phyloP scores from a whole-genome alignment of 2,797 vertebrate genomes.

The Nothura maculosa region DNA sequence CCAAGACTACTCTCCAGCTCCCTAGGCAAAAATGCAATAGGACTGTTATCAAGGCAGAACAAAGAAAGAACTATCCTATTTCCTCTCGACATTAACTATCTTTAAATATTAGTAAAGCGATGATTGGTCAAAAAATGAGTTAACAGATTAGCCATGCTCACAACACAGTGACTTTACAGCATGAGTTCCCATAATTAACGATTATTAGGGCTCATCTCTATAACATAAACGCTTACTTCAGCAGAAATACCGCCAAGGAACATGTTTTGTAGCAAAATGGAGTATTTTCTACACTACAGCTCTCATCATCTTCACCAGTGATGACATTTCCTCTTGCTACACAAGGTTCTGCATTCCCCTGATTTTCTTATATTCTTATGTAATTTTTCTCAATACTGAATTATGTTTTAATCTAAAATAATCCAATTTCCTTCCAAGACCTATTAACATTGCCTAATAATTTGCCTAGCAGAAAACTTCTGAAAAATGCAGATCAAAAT shows the following conservation, averaged over 20 bases:
- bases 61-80: neutral
- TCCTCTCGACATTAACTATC: neutral
- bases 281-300: neutral
- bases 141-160: neutral
- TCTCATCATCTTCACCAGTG: neutral
- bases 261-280: neutral
- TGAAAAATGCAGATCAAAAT: neutral
- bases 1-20: neutral
- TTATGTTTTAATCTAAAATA: slow-evolving; percentile 12
- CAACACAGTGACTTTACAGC: neutral
- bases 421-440: neutral
- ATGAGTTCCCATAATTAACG: neutral
- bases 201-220: neutral
- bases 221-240: neutral
- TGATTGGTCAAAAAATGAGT: neutral
- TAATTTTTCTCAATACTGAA: slow-evolving; percentile 8
- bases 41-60: neutral
- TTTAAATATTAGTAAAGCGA: neutral
- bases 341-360: neutral
- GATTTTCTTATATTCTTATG: slow-evolving; percentile 2
- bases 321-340: neutral
- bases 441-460: neutral
- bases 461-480: neutral
- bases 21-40: neutral
- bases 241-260: neutral